phyloP scores from a whole-genome alignment of 2,113 vertebrate species.

The Chlorocebus sabaeus region DNA sequence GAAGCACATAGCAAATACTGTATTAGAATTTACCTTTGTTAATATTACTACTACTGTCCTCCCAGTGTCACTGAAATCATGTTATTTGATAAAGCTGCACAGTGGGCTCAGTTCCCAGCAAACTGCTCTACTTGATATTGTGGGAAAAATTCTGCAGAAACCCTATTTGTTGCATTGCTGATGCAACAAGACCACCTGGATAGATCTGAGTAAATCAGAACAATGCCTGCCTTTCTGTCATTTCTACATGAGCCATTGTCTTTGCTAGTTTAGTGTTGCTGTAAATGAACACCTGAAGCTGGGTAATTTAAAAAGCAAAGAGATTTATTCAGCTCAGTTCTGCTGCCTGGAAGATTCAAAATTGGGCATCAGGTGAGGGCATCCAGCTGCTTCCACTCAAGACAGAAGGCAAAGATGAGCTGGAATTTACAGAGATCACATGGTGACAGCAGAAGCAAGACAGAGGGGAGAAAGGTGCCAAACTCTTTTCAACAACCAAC shows the following conservation, averaged over 20 bases:
- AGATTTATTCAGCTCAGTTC: background rate
- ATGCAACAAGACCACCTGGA: background rate
- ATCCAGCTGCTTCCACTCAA: background rate
- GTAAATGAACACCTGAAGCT: background rate
- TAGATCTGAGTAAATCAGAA: background rate
- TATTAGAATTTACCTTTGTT: background rate
- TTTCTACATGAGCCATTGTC: background rate
- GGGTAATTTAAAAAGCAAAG: background rate
- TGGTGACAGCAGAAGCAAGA: background rate
- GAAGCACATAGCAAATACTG: background rate
- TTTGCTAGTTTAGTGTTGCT: background rate
- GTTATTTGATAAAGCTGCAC: background rate
- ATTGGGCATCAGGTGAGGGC: background rate
- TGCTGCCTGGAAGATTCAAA: background rate
- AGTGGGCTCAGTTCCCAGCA: no score
- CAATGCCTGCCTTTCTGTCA: background rate
- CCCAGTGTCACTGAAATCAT: background rate
- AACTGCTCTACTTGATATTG: background rate
- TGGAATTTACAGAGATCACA: background rate
- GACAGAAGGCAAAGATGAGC: background rate
- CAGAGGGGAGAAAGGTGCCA: background rate
- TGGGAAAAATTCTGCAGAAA: background rate
- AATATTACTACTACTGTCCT: background rate
- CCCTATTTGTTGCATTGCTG: background rate
- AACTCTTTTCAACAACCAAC: background rate